phyloP scores from a whole-genome alignment of 2,797 vertebrate genomes.

The Brachyalestes nurse region DNA sequence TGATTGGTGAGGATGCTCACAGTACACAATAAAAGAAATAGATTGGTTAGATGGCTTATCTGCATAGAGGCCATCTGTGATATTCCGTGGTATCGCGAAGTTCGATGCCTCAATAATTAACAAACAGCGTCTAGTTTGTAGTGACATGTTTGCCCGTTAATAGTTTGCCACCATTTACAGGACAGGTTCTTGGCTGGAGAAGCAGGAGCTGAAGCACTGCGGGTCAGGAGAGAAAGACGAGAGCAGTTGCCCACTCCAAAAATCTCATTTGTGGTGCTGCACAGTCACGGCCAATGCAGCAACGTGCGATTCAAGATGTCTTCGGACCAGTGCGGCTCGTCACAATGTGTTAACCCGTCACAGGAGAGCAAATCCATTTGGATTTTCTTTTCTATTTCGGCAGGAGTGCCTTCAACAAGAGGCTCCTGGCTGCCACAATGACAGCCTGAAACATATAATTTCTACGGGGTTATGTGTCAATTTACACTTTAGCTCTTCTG shows the following conservation, averaged over 20 bases:
- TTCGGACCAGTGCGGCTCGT: conserved; percentile 14
- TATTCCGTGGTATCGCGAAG: background rate
- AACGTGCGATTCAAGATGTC: conserved; percentile 5
- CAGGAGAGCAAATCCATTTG: conserved; percentile 45
- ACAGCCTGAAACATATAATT: conserved; percentile 44
- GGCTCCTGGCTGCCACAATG: conserved; percentile 17
- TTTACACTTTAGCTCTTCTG: conserved; percentile 48
- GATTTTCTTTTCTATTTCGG: conserved; percentile 48
- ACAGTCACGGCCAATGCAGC: conserved; percentile 2
- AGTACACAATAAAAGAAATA: no score
- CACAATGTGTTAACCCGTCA: conserved; percentile 42
- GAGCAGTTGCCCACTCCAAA: conserved; percentile 9
- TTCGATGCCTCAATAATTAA: background rate
- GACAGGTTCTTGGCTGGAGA: background rate
- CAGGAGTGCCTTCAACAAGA: conserved; percentile 31
- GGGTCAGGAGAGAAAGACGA: conserved; percentile 15
- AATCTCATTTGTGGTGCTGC: conserved; percentile 35
- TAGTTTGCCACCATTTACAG: background rate
- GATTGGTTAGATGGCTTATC: background rate
- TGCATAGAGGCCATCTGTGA: background rate
- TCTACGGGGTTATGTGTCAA: conserved; percentile 46
- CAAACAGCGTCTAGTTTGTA: background rate
- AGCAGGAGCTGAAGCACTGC: conserved; percentile 7
- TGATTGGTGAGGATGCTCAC: no score
- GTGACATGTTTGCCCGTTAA: background rate